These are phyloP conservation scores for Rhagoletis zephyria DNA, from an alignment of 1,140 invertebrate genomes.

Conservation along the genomic window DNA sequence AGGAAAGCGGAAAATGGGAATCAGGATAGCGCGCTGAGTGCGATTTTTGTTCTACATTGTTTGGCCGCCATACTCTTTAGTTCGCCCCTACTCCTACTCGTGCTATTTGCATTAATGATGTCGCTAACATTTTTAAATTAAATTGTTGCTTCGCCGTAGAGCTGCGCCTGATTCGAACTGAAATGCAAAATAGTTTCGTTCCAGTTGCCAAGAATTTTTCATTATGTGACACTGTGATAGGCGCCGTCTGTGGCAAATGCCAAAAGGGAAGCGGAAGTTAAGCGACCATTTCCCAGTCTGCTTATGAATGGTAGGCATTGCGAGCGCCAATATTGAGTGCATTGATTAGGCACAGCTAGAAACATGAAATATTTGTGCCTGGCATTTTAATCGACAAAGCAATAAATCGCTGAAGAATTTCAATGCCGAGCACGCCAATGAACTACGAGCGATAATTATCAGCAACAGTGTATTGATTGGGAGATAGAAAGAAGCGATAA, in stretches of 20 bases:
- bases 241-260: neutral
- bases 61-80: too few species aligned
- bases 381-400: constrained; percentile 8
- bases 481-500: neutral
- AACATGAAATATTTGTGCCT: constrained; percentile 9
- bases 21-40: neutral
- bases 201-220: constrained; percentile 37
- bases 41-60: neutral
- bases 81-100: neutral
- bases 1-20: neutral
- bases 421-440: neutral
- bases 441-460: constrained; percentile 23
- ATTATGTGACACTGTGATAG: constrained; percentile 5
- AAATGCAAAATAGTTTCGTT: constrained; percentile 5
- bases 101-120: neutral
- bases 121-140: constrained; percentile 12
- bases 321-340: neutral
- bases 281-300: neutral
- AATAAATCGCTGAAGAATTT: neutral
- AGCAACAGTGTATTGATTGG: neutral
- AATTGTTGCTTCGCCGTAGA: neutral
- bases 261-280: neutral
- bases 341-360: neutral
- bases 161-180: neutral
- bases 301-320: neutral